Evolutionary conservation across 2,888 invertebrate genomes (phyloP).

Genomic region (Ectobius pallidus): DNA sequence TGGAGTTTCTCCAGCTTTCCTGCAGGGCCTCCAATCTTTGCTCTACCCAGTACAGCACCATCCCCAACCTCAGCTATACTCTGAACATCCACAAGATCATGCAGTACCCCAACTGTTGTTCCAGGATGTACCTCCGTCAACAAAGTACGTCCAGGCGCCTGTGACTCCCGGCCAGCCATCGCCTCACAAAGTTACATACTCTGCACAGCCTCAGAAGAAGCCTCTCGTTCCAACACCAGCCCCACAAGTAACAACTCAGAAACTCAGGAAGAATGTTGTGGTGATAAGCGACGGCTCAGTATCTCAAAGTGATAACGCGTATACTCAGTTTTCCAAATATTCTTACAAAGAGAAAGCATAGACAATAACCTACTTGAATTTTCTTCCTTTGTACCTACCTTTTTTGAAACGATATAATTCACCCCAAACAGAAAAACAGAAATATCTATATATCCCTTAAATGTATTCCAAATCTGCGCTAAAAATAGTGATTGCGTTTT

Average conservation of each 20-base stretch:
- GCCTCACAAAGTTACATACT: not conserved
- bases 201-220: not conserved
- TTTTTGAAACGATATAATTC: too few species aligned
- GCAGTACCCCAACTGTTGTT: conserved; percentile 1
- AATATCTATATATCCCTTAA: too few species aligned
- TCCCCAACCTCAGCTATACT: not conserved
- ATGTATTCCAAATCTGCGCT: too few species aligned
- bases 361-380: too few species aligned
- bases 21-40: not conserved
- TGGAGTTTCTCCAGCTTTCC: not conserved
- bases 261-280: not conserved
- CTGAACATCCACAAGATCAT: not conserved
- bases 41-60: conserved; percentile 5
- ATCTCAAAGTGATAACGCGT: not conserved
- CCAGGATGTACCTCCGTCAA: not conserved
- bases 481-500: too few species aligned
- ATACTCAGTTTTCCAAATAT: conserved; percentile 14
- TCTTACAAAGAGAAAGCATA: conserved; percentile 12
- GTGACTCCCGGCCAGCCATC: not conserved
- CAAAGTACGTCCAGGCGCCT: not conserved
- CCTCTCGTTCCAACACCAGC: not conserved
- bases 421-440: too few species aligned
- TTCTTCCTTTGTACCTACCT: too few species aligned
- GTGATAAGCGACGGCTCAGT: not conserved
- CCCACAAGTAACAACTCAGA: not conserved